These are phyloP conservation scores for Solen grandis DNA, from an alignment of 1,140 invertebrate species.

Conservation along the genomic window DNA sequence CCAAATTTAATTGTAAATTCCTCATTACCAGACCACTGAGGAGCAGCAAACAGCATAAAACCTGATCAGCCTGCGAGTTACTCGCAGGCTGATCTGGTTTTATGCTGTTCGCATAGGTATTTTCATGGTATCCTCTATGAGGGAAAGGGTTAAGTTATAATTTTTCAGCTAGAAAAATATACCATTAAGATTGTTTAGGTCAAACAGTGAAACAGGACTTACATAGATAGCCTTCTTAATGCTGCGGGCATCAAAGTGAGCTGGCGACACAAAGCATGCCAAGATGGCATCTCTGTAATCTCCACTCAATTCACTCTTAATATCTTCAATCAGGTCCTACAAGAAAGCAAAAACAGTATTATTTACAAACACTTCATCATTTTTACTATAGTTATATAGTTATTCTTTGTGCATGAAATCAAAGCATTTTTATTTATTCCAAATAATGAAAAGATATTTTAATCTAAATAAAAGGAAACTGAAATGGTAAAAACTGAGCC, in stretches of 20 bases:
- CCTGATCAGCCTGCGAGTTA: too few species aligned
- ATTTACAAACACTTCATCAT: background rate
- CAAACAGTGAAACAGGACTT: slow-evolving; percentile 54
- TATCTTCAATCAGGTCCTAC: slow-evolving; percentile 72
- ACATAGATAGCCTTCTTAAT: slow-evolving; percentile 77
- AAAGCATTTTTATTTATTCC: too few species aligned
- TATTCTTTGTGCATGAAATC: too few species aligned
- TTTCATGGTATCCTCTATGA: too few species aligned
- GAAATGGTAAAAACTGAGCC: background rate
- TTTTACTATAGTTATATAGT: background rate
- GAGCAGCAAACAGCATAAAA: too few species aligned
- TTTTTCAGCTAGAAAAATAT: too few species aligned
- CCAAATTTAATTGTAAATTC: too few species aligned
- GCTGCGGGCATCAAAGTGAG: slow-evolving; percentile 72
- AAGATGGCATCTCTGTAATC: slow-evolving; percentile 72
- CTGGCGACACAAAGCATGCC: slow-evolving; percentile 70
- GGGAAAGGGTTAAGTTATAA: too few species aligned
- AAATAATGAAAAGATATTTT: background rate
- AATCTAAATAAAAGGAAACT: background rate
- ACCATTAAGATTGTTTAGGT: too few species aligned
- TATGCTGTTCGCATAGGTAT: too few species aligned
- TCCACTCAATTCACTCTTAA: slow-evolving; percentile 70
- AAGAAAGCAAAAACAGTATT: slow-evolving; percentile 9
- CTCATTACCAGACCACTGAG: too few species aligned
- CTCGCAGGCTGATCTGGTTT: too few species aligned